Evolutionary conservation across 2,797 vertebrate species (phyloP), one percentile per base, ranked within the genome.

Genomic region (Malurus leucopterus): DNA sequence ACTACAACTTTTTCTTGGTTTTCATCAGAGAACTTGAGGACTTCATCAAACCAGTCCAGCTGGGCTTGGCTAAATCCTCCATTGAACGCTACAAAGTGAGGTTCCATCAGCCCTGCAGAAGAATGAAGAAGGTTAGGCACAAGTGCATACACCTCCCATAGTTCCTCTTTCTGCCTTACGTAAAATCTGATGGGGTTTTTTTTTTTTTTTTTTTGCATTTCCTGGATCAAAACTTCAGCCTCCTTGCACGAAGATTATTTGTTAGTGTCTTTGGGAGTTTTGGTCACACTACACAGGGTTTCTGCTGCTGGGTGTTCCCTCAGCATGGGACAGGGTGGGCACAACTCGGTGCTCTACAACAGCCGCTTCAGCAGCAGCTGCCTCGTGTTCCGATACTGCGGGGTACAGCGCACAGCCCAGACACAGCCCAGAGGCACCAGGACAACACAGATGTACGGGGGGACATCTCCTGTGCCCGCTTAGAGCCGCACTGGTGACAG

Each of bases 1-100:
- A 99, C 94, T 17, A 98, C 95, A 80, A 99, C 99, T 89, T 96
- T 98, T 80, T 99, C 98, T 70, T 94, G 86, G 43, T 98, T 98
- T 78, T 96, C 96, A 78, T 99, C 99, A 13, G 98, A 96, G 23
- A 90, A 94, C 5, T 96, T 96, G 78, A 99, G 97, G 72, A 99
- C 96, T 62, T 96, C 94, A 40, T 98, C 92, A 5, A 99, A 95
- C 99, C 99, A 99, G 84, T 96, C 95, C 86, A 99, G 96, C 93
- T 99, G 99, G 5, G 97, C 95, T 94, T 97, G 93, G 84, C 99
- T 98, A 96, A 99, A 98, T 74, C 98, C 99, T 32, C 99, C 99
- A 9, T 99, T 99, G 94, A 99, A 99, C 80, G 98, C 98, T 5
- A 98, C 98, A 92, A 98, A 99, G 72, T 96, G 97, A 58, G 95